These are phyloP conservation scores for Caerostris darwini DNA, from an alignment of 1,140 invertebrate genomes.

Conservation along the genomic window DNA sequence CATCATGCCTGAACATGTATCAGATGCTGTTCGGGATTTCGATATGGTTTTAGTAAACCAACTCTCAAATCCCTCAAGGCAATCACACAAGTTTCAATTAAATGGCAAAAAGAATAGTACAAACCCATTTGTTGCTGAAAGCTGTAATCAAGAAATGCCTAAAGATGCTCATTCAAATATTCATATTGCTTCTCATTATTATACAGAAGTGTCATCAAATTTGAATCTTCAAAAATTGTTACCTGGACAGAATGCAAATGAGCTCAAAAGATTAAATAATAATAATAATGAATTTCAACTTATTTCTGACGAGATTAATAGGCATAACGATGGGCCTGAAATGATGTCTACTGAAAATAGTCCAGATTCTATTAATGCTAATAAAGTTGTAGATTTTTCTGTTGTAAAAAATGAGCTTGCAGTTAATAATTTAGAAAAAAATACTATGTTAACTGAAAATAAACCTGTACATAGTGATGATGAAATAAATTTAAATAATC, in stretches of 20 bases:
- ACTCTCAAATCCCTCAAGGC: neutral
- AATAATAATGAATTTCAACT: constrained; percentile 27
- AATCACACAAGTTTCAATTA: neutral
- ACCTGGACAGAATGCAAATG: neutral
- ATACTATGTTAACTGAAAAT: neutral
- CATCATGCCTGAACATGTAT: constrained; percentile 84
- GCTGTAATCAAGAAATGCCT: neutral
- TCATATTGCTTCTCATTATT: neutral
- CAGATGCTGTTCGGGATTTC: constrained; percentile 84
- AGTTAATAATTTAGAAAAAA: neutral
- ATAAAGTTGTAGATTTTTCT: neutral
- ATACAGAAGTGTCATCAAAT: neutral
- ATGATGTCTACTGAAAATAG: neutral
- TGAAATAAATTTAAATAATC: neutral
- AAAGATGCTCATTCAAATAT: neutral
- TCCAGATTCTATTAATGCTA: constrained; percentile 9
- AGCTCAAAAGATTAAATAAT: neutral
- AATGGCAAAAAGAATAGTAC: neutral
- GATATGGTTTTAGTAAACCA: neutral
- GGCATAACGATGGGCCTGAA: neutral
- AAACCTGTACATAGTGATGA: neutral
- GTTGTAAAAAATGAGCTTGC: neutral
- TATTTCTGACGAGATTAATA: neutral
- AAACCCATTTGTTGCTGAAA: constrained; percentile 3
- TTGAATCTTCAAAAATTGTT: neutral